Base-by-base conservation (phyloP, 2,113 vertebrate species). In the Cepphus grylle region DNA sequence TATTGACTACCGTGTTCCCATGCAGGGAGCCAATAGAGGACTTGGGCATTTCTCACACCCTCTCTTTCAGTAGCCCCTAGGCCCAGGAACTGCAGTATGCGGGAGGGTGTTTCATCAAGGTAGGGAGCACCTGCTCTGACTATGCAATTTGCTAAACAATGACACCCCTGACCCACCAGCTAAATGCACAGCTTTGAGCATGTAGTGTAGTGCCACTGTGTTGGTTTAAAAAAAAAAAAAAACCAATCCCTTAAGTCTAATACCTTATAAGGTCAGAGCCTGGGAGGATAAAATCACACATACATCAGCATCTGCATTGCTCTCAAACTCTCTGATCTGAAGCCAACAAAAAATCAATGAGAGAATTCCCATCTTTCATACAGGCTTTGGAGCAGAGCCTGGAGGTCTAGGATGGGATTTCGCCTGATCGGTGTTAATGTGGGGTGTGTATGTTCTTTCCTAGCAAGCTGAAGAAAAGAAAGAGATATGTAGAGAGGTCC, bases 281-380 rank as follows among this genome's bases (percentile, higher is more conserved):
- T 66, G 88, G 89, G 81, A 79, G 69, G 56, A 81, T 96, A 82
- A 86, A 94, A 79, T 84, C 86, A 63, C 3, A 0, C 72, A 36
- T 85, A 52, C 50, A 78, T 47, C 86, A 88, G 80, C 86, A 91
- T 72, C 61, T 82, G 66, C n/a, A 27, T 86, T 76, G 77, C 66
- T 94, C 65, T 93, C 83, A 52, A 71, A 50, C 32, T 65, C 73
- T 96, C 73, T 95, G 91, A 96, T 94, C 63, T 81, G 62, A 58
- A 91, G 95, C 88, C 96, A 94, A 91, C 30, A 71, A 72, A 94
- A 96, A 96, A 94, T 91, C 63, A 8, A 81, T 96, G 81, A 62
- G 83, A 93, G 78, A 89, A 83, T 95, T 96, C 88, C 88, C 70
- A 70, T 87, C 53, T 86, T 92, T 94, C 62, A 69, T 45, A 87